These are phyloP conservation scores for Urechis unicinctus DNA, from an alignment of 2,888 invertebrate species.

Conservation along the genomic window DNA sequence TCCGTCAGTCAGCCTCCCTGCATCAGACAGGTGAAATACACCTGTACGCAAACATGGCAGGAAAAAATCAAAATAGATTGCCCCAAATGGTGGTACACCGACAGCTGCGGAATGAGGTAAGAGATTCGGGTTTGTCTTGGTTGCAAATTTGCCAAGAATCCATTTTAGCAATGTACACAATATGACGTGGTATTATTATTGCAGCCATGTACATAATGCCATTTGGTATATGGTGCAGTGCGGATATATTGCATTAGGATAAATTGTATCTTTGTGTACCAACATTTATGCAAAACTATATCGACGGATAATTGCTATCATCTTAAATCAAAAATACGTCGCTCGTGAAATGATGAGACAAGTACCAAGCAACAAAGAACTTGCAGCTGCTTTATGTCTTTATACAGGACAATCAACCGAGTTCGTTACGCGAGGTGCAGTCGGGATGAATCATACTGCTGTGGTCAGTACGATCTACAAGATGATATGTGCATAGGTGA, in stretches of 20 bases:
- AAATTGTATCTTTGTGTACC: too few species aligned
- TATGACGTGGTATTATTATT: too few species aligned
- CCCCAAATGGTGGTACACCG: conserved; percentile 21
- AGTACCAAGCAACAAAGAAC: background rate
- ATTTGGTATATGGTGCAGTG: too few species aligned
- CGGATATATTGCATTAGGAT: too few species aligned
- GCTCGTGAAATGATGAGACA: too few species aligned
- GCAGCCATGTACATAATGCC: too few species aligned
- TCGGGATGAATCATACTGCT: conserved; percentile 24
- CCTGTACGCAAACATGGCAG: conserved; percentile 21
- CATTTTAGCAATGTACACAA: too few species aligned
- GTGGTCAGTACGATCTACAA: conserved; percentile 15
- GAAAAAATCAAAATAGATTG: conserved; percentile 18
- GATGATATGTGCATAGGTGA: conserved; percentile 19
- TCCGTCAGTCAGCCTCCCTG: conserved; percentile 15
- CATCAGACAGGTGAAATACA: conserved; percentile 15
- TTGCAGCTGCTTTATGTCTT: background rate
- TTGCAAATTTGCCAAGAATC: too few species aligned
- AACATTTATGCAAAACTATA: too few species aligned
- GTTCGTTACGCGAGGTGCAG: conserved; percentile 21
- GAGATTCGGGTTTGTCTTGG: background rate
- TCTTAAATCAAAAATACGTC: too few species aligned
- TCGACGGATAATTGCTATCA: too few species aligned
- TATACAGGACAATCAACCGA: conserved; percentile 16
- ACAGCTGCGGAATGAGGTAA: conserved; percentile 17